Evolutionary conservation across 2,888 invertebrate species (phyloP).

Genomic region (Ichneumoninae sp.): DNA sequence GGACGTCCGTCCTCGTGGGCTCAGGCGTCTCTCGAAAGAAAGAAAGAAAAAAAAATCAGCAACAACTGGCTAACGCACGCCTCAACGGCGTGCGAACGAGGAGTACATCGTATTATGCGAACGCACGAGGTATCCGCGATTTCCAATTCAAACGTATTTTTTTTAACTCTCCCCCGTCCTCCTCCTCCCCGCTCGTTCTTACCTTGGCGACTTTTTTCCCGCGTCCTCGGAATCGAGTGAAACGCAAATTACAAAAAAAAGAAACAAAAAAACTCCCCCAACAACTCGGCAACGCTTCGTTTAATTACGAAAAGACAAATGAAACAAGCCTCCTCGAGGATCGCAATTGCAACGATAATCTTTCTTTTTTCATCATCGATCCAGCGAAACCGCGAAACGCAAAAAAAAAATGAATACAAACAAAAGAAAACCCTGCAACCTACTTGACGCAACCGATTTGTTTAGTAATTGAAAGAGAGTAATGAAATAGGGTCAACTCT

Average conservation of each 20-base stretch:
- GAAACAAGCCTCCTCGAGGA: neutral
- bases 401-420: neutral
- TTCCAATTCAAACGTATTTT: slow-evolving; percentile 61
- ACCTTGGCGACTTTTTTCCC: slow-evolving; percentile 35
- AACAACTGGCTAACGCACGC: slow-evolving; percentile 31
- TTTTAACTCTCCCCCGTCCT: slow-evolving; percentile 14
- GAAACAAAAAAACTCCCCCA: neutral
- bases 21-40: slow-evolving; percentile 55
- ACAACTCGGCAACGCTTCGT: neutral
- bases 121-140: slow-evolving; percentile 60
- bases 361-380: slow-evolving; percentile 1
- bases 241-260: slow-evolving; percentile 27
- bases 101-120: slow-evolving; percentile 58
- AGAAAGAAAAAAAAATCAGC: slow-evolving; percentile 29
- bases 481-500: slow-evolving; percentile 4
- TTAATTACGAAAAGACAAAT: neutral
- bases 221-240: slow-evolving; percentile 24
- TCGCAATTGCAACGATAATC: neutral
- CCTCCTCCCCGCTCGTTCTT: neutral
- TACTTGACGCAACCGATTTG: neutral
- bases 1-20: slow-evolving; percentile 75
- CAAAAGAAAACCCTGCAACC: slow-evolving; percentile 5
- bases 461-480: slow-evolving; percentile 1
- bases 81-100: slow-evolving; percentile 46
- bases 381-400: neutral